Conservation (phyloP, 2,113 vertebrate genomes). For the Vulpes ferrilata region DNA sequence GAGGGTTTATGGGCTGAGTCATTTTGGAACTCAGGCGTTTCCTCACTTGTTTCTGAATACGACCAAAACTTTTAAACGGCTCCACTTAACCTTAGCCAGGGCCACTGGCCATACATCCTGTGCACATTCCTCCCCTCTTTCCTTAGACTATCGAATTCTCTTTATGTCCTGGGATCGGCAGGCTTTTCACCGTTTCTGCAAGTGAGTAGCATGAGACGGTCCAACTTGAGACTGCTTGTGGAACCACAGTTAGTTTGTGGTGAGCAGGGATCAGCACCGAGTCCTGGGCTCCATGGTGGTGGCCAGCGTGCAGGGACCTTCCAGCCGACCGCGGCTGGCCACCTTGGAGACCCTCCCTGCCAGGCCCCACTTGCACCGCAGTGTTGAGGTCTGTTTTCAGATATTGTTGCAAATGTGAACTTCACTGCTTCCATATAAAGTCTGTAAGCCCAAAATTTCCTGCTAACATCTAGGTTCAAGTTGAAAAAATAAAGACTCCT, state of each 20-base stretch:
- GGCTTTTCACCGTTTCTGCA: conserved; percentile 64
- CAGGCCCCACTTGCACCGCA: neutral
- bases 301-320: neutral
- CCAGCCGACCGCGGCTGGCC: neutral
- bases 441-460: conserved; percentile 2
- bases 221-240: neutral
- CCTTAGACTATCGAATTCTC: neutral
- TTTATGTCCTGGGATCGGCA: neutral
- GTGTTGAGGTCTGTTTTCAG: conserved; percentile 22
- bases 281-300: neutral
- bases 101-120: conserved; percentile 51
- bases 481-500: conserved; percentile 97
- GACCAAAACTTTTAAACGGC: conserved; percentile 48
- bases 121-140: neutral
- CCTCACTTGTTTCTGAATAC: conserved; percentile 74
- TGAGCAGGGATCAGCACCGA: neutral
- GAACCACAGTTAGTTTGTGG: conserved; percentile 41
- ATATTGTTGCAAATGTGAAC: neutral
- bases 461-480: conserved; percentile 93
- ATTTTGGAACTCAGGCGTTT: conserved; percentile 74
- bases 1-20: conserved; percentile 76
- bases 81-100: conserved; percentile 65
- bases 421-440: neutral
- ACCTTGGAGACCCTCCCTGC: neutral
- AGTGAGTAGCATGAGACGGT: neutral